phyloP scores from a whole-genome alignment of 2,888 invertebrate species.

The Mesorhabditis spiculigera region DNA sequence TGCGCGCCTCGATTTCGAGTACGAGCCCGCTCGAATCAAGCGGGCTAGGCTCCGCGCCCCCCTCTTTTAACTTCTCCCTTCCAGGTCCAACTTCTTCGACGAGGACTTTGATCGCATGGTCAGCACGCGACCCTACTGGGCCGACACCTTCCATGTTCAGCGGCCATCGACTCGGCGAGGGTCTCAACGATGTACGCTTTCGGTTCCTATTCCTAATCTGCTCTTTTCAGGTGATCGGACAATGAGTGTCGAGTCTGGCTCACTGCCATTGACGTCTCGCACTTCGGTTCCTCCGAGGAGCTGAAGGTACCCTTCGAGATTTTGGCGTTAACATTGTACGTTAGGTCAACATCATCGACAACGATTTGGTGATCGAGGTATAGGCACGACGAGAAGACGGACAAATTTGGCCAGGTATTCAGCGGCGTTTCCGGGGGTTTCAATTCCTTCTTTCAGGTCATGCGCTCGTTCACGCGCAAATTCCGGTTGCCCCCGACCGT shows the following conservation, averaged over 20 bases:
- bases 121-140: slow-evolving; percentile 42
- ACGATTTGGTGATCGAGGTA: slow-evolving; percentile 44
- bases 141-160: slow-evolving; percentile 39
- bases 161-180: slow-evolving; percentile 41
- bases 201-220: background rate
- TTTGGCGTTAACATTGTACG: background rate
- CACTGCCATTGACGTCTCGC: slow-evolving; percentile 44
- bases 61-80: too few species aligned
- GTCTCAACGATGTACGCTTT: slow-evolving; percentile 31
- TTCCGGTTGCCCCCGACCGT: slow-evolving; percentile 39
- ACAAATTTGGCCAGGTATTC: slow-evolving; percentile 39
- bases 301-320: slow-evolving; percentile 27
- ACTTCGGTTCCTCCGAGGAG: slow-evolving; percentile 47
- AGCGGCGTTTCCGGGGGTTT: background rate
- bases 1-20: too few species aligned
- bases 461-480: slow-evolving; percentile 43
- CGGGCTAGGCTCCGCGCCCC: too few species aligned
- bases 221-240: slow-evolving; percentile 28
- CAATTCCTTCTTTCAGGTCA: slow-evolving; percentile 25
- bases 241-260: slow-evolving; percentile 34
- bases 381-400: slow-evolving; percentile 44
- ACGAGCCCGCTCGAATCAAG: too few species aligned
- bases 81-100: slow-evolving; percentile 35
- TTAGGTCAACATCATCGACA: slow-evolving; percentile 41
- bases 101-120: slow-evolving; percentile 42